phyloP scores from a whole-genome alignment of 2,113 vertebrate species.

The Sapajus apella region DNA sequence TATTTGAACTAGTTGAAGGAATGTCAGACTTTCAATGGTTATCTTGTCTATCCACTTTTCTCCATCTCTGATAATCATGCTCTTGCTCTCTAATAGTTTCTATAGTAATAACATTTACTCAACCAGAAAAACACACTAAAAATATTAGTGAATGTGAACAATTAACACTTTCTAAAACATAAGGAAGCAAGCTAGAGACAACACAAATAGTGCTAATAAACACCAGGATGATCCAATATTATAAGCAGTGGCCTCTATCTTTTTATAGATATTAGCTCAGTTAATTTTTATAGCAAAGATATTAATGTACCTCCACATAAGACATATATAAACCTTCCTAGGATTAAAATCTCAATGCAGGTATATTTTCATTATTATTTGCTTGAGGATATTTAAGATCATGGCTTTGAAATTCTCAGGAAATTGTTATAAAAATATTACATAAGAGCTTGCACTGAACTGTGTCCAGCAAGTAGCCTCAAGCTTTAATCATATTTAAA shows the following conservation, averaged over 20 bases:
- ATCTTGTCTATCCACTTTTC: background rate
- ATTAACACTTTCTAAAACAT: background rate
- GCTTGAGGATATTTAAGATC: background rate
- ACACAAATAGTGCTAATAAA: background rate
- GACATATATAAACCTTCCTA: background rate
- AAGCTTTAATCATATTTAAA: conserved; percentile 47
- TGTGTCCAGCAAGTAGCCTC: background rate
- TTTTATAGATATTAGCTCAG: background rate
- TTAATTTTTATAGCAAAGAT: background rate
- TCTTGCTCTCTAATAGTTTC: background rate
- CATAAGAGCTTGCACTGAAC: background rate
- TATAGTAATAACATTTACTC: background rate
- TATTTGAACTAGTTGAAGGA: background rate
- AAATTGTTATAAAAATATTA: background rate
- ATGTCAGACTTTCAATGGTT: background rate
- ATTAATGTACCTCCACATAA: background rate
- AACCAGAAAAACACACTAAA: background rate
- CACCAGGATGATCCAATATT: background rate
- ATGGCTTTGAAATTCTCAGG: background rate
- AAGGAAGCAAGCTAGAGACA: background rate
- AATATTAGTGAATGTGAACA: background rate
- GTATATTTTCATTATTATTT: background rate
- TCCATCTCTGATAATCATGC: background rate
- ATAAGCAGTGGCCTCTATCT: background rate
- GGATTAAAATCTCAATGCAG: background rate